Evolutionary conservation across 2,797 vertebrate species (phyloP), one percentile per base, ranked within the genome.

Genomic region (Lagorchestes hirsutus): DNA sequence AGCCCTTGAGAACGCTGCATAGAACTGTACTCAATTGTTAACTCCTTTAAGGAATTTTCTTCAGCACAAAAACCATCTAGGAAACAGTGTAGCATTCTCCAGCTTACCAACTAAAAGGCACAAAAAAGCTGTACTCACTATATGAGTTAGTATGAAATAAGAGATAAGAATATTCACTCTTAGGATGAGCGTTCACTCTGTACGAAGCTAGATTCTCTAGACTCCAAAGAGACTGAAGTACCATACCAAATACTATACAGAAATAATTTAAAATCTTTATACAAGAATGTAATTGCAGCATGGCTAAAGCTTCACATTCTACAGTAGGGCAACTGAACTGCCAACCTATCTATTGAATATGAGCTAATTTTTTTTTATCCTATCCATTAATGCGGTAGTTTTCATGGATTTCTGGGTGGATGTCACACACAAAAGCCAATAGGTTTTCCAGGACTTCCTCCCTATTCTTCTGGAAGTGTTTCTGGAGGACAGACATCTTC

Each of bases 371-470:
- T 55, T 55, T 74, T 55, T 50, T 27, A 46, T 12, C 22, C 96
- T 99, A 99, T 13, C 99, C 99, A 0, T 98, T 98, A 95, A 99
- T 97, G 95, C 98, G 99, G 29, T 99, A 99, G 97, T 99, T 99
- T 87, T 98, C 96, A 0, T 99, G 99, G 97, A 99, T 99, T 97
- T 99, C 98, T 0, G 99, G 99, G 82, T 98, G 99, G 97, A 99
- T 99, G 92, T 99, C 98, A 0, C 98, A 99, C 96, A 99, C 99
- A 0, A 99, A 97, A 0, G 98, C 97, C 97, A 99, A 93, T 90
- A 99, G 98, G 94, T 98, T 98, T 92, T 98, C 98, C 54, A 99
- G 98, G 46, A 99, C 99, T 55, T 98, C 96, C 82, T 99, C 99
- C 4, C 98, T 97, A 97, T 99, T 99, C 98, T 98, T 98, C 97